These are phyloP conservation scores for Spongilla lacustris DNA, from an alignment of 37 sponge, comb jelly and placozoan genomes.

Conservation along the genomic window DNA sequence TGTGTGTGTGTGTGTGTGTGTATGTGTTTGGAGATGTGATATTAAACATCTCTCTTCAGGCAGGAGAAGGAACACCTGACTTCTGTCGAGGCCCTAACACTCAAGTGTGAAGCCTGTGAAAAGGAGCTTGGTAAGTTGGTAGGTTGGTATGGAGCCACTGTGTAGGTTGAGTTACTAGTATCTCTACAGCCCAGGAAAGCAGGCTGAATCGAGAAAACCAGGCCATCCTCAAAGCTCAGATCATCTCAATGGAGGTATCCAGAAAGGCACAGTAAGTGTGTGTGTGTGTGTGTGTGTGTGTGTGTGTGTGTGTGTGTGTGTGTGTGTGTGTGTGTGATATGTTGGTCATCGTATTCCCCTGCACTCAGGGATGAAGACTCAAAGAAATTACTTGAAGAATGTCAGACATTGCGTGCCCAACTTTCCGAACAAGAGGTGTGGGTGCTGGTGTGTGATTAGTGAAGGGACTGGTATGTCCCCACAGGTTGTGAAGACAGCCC, in stretches of 20 bases:
- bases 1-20: background rate
- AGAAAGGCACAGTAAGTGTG: slow-evolving; percentile 3
- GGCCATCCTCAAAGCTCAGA: slow-evolving; percentile 9
- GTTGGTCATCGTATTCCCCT: background rate
- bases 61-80: slow-evolving; percentile 18
- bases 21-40: background rate
- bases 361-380: background rate
- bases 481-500: background rate
- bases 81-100: slow-evolving; percentile 46
- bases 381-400: background rate
- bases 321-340: background rate
- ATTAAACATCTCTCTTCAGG: background rate
- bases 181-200: slow-evolving; percentile 17
- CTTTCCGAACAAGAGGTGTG: slow-evolving; percentile 4
- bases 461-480: no score
- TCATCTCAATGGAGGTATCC: slow-evolving; percentile 11
- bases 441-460: no score
- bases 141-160: background rate
- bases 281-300: background rate
- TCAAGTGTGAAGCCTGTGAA: slow-evolving; percentile 56
- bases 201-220: slow-evolving; percentile 6
- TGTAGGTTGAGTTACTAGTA: no score
- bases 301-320: no score
- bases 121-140: slow-evolving; percentile 34
- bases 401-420: background rate